Evolutionary conservation across 2,113 vertebrate genomes (phyloP).

Genomic region (Mastomys coucha): DNA sequence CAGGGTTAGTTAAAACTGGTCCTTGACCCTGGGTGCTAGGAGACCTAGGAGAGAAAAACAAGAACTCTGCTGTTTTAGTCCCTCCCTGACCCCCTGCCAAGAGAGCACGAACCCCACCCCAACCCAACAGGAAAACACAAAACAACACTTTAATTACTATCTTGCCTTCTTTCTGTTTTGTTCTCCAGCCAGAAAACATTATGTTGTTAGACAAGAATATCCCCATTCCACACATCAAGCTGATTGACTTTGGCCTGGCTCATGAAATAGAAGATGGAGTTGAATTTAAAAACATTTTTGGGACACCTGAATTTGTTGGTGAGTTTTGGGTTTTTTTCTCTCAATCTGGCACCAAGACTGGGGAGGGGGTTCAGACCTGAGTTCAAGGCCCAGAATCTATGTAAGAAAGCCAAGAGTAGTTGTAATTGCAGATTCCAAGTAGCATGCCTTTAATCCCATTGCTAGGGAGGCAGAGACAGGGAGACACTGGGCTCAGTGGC

Average conservation of each 20-base stretch:
- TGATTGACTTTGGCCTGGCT: slow-evolving; percentile 98
- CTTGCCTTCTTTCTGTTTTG: slow-evolving; percentile 63
- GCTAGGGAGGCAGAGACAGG: background rate
- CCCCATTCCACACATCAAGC: slow-evolving; percentile 94
- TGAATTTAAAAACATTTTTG: slow-evolving; percentile 99
- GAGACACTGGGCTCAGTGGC: background rate
- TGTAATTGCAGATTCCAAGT: too few species aligned
- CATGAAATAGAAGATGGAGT: slow-evolving; percentile 96
- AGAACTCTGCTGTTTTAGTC: slow-evolving; percentile 25
- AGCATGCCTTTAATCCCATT: background rate
- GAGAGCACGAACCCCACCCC: slow-evolving; percentile 45
- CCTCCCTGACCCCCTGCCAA: background rate
- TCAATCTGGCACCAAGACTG: background rate
- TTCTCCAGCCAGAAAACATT: slow-evolving; percentile 97
- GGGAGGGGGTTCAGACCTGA: background rate
- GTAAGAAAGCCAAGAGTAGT: background rate
- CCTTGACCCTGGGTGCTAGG: background rate
- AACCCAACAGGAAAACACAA: slow-evolving; percentile 55
- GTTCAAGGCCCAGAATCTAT: too few species aligned
- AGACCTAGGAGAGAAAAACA: slow-evolving; percentile 43
- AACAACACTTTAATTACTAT: slow-evolving; percentile 59
- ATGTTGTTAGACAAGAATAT: slow-evolving; percentile 97
- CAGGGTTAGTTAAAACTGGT: background rate
- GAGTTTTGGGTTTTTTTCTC: slow-evolving; percentile 79
- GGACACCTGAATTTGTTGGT: slow-evolving; percentile 99